Evolutionary conservation across 2,113 vertebrate genomes (phyloP).

Genomic region (Salvelinus fontinalis): DNA sequence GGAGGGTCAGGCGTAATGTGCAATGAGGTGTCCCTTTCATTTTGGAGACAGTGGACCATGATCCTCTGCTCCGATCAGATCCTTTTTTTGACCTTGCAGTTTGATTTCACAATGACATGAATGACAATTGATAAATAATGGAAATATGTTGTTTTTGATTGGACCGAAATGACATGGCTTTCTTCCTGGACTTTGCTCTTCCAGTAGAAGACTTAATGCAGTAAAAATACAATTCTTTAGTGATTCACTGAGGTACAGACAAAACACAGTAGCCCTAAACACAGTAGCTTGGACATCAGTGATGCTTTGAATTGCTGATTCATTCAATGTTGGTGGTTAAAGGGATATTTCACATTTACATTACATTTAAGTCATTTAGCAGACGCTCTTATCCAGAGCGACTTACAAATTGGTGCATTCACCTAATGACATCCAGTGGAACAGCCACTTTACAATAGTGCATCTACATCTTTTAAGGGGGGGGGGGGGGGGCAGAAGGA

Average conservation of each 20-base stretch:
- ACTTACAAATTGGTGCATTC: no score
- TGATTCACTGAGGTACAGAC: not conserved
- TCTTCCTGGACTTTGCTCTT: no score
- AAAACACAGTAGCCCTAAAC: not conserved
- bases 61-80: not conserved
- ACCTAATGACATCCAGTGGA: no score
- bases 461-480: no score
- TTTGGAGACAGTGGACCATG: not conserved
- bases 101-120: not conserved
- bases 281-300: not conserved
- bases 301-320: not conserved
- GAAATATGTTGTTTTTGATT: no score
- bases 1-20: slow-evolving; percentile 13
- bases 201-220: not conserved
- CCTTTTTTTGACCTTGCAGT: not conserved
- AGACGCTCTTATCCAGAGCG: no score
- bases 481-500: no score
- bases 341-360: no score
- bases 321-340: not conserved
- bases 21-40: not conserved
- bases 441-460: no score
- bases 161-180: no score
- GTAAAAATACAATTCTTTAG: not conserved
- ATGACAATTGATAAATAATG: not conserved
- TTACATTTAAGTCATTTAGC: no score